Percentiles rank a stretch among this genome's conserved stretches.
Evolutionary conservation across 2,113 vertebrate genomes (phyloP).

Genomic region (Chaenocephalus aceratus): DNA sequence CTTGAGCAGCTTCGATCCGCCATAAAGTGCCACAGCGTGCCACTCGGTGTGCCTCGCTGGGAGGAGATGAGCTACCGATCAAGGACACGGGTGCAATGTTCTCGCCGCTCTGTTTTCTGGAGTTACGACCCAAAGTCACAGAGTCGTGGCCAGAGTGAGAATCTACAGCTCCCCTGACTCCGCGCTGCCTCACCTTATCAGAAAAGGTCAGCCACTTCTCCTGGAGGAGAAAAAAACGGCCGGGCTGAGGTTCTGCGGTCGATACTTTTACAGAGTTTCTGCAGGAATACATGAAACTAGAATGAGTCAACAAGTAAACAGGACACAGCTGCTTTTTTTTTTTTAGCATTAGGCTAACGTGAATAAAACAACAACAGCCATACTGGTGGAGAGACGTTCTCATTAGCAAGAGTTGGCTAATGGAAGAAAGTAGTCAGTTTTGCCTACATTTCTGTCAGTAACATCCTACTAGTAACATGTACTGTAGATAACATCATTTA

Average conservation of each 20-base stretch:
- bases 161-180: constrained; percentile 57
- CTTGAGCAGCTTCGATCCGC: constrained; percentile 74
- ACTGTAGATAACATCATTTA: too few species aligned
- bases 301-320: background rate
- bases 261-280: background rate
- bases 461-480: too few species aligned
- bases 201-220: constrained; percentile 39
- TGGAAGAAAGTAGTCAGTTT: background rate
- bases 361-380: background rate
- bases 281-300: background rate
- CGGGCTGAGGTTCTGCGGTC: too few species aligned
- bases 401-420: background rate
- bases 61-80: constrained; percentile 59
- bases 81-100: constrained; percentile 53
- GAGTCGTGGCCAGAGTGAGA: constrained; percentile 43
- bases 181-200: constrained; percentile 1
- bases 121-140: constrained; percentile 66
- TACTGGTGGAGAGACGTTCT: background rate
- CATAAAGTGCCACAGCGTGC: constrained; percentile 59
- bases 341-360: background rate
- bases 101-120: constrained; percentile 40
- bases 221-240: background rate
- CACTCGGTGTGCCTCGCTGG: background rate
- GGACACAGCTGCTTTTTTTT: background rate
- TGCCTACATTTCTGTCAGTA: background rate